Conservation (phyloP, 2,888 invertebrate species). For the Helleia helle region DNA sequence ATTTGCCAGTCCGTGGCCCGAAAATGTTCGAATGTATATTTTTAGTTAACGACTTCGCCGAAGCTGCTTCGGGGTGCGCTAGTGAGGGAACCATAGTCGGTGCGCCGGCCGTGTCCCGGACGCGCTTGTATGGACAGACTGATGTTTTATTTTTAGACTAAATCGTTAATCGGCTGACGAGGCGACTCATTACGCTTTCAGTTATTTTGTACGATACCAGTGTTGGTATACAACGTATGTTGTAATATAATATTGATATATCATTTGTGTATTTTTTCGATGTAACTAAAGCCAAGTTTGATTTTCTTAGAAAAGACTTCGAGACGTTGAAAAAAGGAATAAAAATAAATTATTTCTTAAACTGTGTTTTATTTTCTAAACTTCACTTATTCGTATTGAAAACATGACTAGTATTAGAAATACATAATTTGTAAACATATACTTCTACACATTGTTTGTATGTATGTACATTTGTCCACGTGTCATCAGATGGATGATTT, state of each 20-base stretch:
- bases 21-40: neutral
- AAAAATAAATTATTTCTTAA: constrained; percentile 71
- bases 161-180: constrained; percentile 1
- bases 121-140: constrained; percentile 39
- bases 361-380: constrained; percentile 53
- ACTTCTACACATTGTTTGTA: too few relatives aligned
- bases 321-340: constrained; percentile 69
- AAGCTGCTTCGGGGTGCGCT: too few relatives aligned
- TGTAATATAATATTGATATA: constrained; percentile 59
- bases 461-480: too few relatives aligned
- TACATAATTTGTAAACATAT: constrained; percentile 11
- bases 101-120: neutral
- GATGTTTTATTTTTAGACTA: constrained; percentile 33
- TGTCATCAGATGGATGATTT: too few relatives aligned
- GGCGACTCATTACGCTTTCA: constrained; percentile 37
- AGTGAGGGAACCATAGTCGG: neutral
- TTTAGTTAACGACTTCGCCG: neutral
- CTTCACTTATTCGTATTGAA: constrained; percentile 18
- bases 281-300: constrained; percentile 71
- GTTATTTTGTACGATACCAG: constrained; percentile 37
- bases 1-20: constrained; percentile 1
- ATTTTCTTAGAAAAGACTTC: constrained; percentile 70
- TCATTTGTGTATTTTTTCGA: constrained; percentile 72
- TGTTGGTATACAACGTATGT: constrained; percentile 39
- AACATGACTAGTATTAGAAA: constrained; percentile 11